phyloP scores from a whole-genome alignment of 2,888 invertebrate genomes.

The Tinea pellionella region DNA sequence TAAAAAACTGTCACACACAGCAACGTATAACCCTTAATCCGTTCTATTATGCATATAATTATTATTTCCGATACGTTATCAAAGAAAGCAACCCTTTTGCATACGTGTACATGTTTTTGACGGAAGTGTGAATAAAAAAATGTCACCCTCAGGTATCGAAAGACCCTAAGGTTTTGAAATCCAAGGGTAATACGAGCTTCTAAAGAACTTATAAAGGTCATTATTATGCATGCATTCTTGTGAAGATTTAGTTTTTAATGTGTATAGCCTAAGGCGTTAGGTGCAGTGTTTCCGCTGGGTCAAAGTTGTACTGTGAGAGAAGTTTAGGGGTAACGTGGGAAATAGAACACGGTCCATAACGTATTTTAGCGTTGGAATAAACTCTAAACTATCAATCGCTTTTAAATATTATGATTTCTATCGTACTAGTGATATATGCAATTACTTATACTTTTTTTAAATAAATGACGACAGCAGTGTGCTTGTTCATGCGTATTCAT shows the following conservation, averaged over 20 bases:
- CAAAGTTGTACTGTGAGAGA: constrained; percentile 25
- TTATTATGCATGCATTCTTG: constrained; percentile 66
- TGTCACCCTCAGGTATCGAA: constrained; percentile 59
- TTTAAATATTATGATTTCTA: too few species aligned
- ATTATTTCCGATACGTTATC: constrained; percentile 65
- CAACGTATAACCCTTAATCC: constrained; percentile 55
- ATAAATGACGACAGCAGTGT: too few species aligned
- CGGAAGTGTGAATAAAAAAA: constrained; percentile 67
- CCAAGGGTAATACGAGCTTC: constrained; percentile 50
- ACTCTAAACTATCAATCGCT: too few species aligned
- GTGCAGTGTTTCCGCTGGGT: constrained; percentile 45
- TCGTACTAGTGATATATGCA: too few species aligned
- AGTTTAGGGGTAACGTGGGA: constrained; percentile 35
- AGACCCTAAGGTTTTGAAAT: constrained; percentile 49
- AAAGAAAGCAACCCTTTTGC: constrained; percentile 67
- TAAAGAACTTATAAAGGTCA: constrained; percentile 43
- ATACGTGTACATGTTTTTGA: constrained; percentile 46
- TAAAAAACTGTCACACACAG: constrained; percentile 46
- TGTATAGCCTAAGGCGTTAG: constrained; percentile 42
- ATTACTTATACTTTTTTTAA: too few species aligned
- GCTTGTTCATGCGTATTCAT: too few species aligned
- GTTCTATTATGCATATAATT: constrained; percentile 68
- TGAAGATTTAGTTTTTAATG: constrained; percentile 44
- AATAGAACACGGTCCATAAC: neutral
- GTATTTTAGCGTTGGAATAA: neutral